These are phyloP conservation scores for Aphidius ervi DNA, from an alignment of 1,140 invertebrate species.

Conservation along the genomic window DNA sequence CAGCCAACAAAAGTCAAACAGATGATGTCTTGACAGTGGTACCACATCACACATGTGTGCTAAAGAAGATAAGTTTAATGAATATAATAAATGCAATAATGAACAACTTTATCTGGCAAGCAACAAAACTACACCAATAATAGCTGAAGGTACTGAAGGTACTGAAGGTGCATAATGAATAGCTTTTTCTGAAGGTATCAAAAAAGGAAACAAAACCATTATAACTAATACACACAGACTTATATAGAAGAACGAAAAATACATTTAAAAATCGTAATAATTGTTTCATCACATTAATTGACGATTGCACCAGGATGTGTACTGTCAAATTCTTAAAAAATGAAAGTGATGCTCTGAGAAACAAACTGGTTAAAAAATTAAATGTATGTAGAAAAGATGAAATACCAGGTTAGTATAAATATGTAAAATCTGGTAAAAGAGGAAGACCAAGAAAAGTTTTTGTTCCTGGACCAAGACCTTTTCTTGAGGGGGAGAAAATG, in stretches of 20 bases:
- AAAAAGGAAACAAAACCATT: conserved; percentile 16
- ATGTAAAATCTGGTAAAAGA: not conserved
- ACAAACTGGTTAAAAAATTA: conserved; percentile 31
- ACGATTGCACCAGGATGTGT: conserved; percentile 34
- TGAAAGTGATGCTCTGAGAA: conserved; percentile 29
- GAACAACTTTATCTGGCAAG: conserved; percentile 20
- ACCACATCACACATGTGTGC: conserved; percentile 23
- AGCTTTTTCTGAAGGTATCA: conserved; percentile 13
- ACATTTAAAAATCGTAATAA: not conserved
- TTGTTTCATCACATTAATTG: conserved; percentile 37
- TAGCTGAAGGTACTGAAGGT: conserved; percentile 17
- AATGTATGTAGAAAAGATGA: conserved; percentile 8
- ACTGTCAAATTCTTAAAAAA: conserved; percentile 31
- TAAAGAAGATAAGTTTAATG: conserved; percentile 9
- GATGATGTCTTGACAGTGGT: conserved; percentile 28
- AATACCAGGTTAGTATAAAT: not conserved
- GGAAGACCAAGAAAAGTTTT: conserved; percentile 1
- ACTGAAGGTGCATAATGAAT: conserved; percentile 14
- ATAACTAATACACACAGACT: conserved; percentile 11
- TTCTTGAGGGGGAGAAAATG: not conserved
- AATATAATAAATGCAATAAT: conserved; percentile 4
- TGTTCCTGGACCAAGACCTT: not conserved
- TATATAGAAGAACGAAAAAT: conserved; percentile 15
- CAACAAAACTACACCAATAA: conserved; percentile 16
- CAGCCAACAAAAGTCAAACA: not conserved